These are phyloP conservation scores for Scaptodrosophila latifasciaeformis DNA, from an alignment of 2,888 invertebrate genomes.

Conservation along the genomic window DNA sequence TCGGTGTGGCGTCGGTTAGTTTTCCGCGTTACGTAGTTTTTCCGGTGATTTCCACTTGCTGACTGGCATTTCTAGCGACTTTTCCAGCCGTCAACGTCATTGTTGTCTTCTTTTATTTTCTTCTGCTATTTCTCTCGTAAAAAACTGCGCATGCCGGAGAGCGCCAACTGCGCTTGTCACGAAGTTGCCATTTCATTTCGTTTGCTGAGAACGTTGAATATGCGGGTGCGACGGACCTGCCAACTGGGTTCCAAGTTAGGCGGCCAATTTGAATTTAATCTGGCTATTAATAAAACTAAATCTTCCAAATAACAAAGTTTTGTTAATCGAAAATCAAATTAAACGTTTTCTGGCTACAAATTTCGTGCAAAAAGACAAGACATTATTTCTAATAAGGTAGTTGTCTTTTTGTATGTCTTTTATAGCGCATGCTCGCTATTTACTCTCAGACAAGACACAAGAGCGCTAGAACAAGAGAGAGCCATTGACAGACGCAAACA, in stretches of 20 bases:
- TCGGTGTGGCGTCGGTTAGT: slow-evolving; percentile 12
- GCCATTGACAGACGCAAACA: slow-evolving; percentile 15
- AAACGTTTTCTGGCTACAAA: no score
- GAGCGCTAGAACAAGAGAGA: no score
- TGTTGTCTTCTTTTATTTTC: slow-evolving; percentile 32
- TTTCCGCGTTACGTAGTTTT: slow-evolving; percentile 66
- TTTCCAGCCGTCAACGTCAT: slow-evolving; percentile 47
- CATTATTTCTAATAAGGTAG: no score
- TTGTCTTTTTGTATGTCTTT: no score
- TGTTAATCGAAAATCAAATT: no score
- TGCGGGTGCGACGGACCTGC: slow-evolving; percentile 24
- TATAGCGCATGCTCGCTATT: no score
- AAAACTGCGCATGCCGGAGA: slow-evolving; percentile 3
- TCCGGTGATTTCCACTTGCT: slow-evolving; percentile 69
- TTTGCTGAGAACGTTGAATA: slow-evolving; percentile 18
- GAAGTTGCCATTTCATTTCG: slow-evolving; percentile 22
- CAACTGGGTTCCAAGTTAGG: slow-evolving; percentile 27
- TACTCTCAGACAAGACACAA: no score
- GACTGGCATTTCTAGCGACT: slow-evolving; percentile 56
- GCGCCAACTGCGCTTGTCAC: slow-evolving; percentile 35
- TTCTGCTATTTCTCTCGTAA: no score
- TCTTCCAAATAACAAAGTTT: no score
- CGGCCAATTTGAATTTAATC: no score
- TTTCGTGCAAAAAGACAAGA: no score
- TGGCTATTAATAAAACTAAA: no score